Evolutionary conservation across 2,797 vertebrate species (phyloP).

Genomic region (Ctenopoma multispine): DNA sequence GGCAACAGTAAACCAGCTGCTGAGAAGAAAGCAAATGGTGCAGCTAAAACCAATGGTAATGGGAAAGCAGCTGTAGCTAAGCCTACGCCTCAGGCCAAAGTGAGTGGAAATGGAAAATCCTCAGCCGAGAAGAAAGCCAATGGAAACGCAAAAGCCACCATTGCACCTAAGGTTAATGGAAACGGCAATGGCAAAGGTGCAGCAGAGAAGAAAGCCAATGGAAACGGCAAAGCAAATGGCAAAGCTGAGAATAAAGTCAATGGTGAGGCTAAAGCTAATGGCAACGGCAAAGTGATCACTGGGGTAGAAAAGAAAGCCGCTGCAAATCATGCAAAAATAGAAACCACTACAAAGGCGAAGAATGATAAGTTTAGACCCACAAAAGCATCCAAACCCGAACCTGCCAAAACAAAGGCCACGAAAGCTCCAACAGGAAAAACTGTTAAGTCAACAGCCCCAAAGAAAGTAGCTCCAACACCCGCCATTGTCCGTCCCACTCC

Average conservation of each 20-base stretch:
- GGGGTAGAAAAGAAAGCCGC: neutral
- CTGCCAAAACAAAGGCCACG: constrained; percentile 53
- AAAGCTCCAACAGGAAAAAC: constrained; percentile 60
- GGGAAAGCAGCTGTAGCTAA: constrained; percentile 56
- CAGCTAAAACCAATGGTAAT: constrained; percentile 59
- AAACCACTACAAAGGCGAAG: neutral
- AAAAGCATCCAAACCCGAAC: constrained; percentile 66
- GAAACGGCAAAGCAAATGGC: constrained; percentile 54
- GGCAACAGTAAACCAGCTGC: constrained; percentile 57
- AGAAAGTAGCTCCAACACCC: constrained; percentile 63
- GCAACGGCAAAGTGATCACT: neutral
- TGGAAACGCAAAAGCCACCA: constrained; percentile 66
- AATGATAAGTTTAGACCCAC: constrained; percentile 62
- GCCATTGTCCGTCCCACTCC: constrained; percentile 67
- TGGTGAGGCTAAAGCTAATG: too few species aligned
- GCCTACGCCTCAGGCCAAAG: constrained; percentile 57
- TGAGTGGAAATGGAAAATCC: constrained; percentile 58
- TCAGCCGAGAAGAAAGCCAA: constrained; percentile 68
- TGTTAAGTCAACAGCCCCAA: constrained; percentile 60
- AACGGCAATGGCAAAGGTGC: constrained; percentile 69
- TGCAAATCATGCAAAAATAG: neutral
- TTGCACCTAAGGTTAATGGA: constrained; percentile 60
- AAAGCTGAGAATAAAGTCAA: constrained; percentile 58
- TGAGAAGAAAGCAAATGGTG: constrained; percentile 68
- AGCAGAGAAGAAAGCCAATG: constrained; percentile 69